These are phyloP conservation scores for Xanthorhoe designata DNA, from an alignment of 2,888 invertebrate species.

Conservation along the genomic window DNA sequence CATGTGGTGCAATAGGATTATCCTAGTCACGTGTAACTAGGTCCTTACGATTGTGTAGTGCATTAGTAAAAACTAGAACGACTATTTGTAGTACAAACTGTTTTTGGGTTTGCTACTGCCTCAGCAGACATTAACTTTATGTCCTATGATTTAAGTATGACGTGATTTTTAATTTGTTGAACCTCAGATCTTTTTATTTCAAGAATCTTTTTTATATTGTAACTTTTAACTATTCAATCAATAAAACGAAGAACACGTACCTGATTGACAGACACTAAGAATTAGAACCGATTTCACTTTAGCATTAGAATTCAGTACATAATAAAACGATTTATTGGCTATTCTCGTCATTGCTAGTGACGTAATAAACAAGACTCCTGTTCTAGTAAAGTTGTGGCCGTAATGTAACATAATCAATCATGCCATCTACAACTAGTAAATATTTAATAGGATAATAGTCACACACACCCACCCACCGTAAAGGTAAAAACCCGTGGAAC, in stretches of 20 bases:
- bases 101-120: background rate
- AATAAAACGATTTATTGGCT: constrained; percentile 25
- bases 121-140: background rate
- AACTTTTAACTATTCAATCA: background rate
- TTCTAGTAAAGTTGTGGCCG: background rate
- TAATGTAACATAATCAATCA: background rate
- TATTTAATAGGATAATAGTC: no score
- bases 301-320: constrained; percentile 24
- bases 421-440: no score
- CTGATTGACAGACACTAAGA: constrained; percentile 23
- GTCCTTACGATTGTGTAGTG: background rate
- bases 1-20: constrained; percentile 14
- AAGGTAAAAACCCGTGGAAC: no score
- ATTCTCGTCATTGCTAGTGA: constrained; percentile 32
- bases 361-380: constrained; percentile 20
- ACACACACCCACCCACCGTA: no score
- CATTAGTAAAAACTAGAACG: background rate
- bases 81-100: background rate
- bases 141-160: background rate
- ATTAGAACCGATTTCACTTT: constrained; percentile 25
- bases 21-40: constrained; percentile 15
- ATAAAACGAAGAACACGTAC: constrained; percentile 3
- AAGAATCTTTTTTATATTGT: background rate
- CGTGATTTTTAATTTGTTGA: background rate
- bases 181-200: background rate